phyloP scores from a whole-genome alignment of 2,888 invertebrate species.

The Axea sp. region DNA sequence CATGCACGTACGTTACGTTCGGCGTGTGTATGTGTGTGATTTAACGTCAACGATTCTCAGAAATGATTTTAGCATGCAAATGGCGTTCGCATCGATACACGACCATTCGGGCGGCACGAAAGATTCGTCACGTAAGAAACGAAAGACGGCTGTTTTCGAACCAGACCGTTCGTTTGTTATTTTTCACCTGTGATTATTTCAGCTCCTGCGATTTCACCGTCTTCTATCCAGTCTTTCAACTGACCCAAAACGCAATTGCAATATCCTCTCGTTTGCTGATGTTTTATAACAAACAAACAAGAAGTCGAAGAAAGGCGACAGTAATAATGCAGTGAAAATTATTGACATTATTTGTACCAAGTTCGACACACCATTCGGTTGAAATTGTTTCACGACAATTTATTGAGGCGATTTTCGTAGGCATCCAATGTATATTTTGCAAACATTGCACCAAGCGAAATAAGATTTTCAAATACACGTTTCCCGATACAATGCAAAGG shows the following conservation, averaged over 20 bases:
- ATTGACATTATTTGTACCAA: no score
- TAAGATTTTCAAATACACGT: no score
- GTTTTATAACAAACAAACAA: neutral
- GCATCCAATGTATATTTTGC: no score
- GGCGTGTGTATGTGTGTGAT: constrained; percentile 48
- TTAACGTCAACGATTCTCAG: constrained; percentile 68
- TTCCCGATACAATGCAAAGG: no score
- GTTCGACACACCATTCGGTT: no score
- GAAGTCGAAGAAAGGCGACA: no score
- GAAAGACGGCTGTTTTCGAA: constrained; percentile 53
- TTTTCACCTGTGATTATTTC: constrained; percentile 35
- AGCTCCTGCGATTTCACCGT: constrained; percentile 17
- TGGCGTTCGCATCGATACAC: constrained; percentile 68
- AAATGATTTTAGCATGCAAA: constrained; percentile 74
- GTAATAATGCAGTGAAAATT: no score
- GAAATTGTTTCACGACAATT: no score
- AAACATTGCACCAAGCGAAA: no score
- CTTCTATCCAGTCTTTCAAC: neutral
- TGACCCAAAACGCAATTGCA: neutral
- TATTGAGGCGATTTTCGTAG: no score
- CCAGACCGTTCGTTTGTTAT: constrained; percentile 26
- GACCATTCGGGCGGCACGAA: constrained; percentile 55
- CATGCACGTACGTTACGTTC: constrained; percentile 31
- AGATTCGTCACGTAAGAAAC: constrained; percentile 72
- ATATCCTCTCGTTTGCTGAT: neutral